These are phyloP conservation scores for Dendrocopos noguchii DNA, from an alignment of 2,113 vertebrate species.

Conservation along the genomic window DNA sequence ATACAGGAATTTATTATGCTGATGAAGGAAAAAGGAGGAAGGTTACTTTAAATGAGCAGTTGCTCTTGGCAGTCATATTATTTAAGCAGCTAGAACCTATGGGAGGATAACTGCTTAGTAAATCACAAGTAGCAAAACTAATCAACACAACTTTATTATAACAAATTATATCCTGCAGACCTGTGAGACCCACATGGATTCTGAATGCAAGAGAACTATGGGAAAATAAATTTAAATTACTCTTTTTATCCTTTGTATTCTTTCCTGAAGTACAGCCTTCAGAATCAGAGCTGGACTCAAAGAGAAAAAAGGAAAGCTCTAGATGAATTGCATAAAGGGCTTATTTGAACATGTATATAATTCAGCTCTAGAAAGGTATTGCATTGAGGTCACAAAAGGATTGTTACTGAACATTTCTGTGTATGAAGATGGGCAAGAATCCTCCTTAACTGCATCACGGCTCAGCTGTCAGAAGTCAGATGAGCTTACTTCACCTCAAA, in stretches of 20 bases:
- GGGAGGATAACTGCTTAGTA: background rate
- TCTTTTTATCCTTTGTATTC: background rate
- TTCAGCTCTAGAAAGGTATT: background rate
- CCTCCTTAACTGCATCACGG: background rate
- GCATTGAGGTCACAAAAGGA: background rate
- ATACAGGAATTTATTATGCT: background rate
- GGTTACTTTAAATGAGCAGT: background rate
- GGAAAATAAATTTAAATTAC: background rate
- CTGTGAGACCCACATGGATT: background rate
- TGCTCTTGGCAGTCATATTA: background rate
- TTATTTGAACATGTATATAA: background rate
- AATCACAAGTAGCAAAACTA: constrained; percentile 72
- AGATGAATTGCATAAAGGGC: background rate
- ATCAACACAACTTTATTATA: background rate
- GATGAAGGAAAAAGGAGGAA: background rate
- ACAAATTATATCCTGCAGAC: background rate
- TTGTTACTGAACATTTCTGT: background rate
- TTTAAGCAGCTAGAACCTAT: background rate
- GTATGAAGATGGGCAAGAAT: background rate
- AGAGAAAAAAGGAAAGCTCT: background rate
- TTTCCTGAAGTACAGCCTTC: background rate
- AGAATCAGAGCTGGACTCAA: background rate
- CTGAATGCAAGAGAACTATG: background rate
- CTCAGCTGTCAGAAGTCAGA: background rate
- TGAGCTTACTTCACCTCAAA: constrained; percentile 21